Evolutionary conservation across 2,113 vertebrate genomes (phyloP).

Genomic region (Rhinogobius similis): DNA sequence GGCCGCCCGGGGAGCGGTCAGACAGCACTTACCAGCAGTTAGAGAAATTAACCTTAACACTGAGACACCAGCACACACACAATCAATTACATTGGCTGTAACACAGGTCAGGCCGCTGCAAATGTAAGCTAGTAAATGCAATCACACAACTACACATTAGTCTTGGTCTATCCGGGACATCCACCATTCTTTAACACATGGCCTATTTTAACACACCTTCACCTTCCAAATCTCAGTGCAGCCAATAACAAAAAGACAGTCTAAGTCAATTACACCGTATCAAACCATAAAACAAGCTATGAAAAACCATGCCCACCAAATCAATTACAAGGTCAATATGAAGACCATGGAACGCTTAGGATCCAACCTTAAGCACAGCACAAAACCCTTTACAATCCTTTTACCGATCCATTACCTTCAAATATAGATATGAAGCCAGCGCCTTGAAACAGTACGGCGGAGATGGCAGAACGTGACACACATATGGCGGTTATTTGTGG

Average conservation of each 20-base stretch:
- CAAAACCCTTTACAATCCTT: constrained; percentile 67
- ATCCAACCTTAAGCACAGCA: constrained; percentile 50
- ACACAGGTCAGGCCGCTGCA: constrained; percentile 51
- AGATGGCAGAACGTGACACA: constrained; percentile 55
- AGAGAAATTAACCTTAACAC: constrained; percentile 78
- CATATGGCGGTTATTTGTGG: constrained; percentile 52
- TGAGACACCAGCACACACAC: constrained; percentile 60
- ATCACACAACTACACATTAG: constrained; percentile 7
- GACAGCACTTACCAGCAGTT: constrained; percentile 77
- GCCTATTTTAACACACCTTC: constrained; percentile 5
- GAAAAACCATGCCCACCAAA: constrained; percentile 36
- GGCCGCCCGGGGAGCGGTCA: constrained; percentile 71
- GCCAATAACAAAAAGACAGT: constrained; percentile 40
- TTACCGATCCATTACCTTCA: constrained; percentile 66
- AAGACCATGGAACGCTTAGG: constrained; percentile 57
- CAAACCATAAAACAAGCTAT: constrained; percentile 46
- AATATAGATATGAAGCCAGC: constrained; percentile 61
- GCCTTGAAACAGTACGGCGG: constrained; percentile 46
- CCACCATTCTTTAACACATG: constrained; percentile 10
- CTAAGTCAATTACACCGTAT: constrained; percentile 60
- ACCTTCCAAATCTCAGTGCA: constrained; percentile 5
- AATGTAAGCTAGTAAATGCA: constrained; percentile 42
- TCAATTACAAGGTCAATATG: constrained; percentile 62
- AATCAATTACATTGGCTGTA: constrained; percentile 68
- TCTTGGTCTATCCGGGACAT: constrained; percentile 16